A percentile compares a stretch with the other conserved stretches of the same genome.
phyloP scores from a whole-genome alignment of 2,113 vertebrate species.

The Porphyrio hochstetteri region DNA sequence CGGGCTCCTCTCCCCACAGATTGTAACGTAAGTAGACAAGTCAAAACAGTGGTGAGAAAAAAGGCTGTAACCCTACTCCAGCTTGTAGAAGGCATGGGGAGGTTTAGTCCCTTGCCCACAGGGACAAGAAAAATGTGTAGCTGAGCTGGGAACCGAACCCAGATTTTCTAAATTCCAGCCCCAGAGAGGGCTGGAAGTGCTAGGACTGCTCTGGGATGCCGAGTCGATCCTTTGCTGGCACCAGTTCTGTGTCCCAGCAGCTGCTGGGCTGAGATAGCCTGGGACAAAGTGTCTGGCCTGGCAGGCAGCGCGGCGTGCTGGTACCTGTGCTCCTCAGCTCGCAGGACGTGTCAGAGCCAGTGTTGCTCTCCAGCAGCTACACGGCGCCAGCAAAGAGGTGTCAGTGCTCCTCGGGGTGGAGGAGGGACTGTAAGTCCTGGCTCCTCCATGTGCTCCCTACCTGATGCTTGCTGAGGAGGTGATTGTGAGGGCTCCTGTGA shows the following conservation, averaged over 20 bases:
- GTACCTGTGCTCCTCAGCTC: background rate
- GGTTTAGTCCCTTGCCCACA: background rate
- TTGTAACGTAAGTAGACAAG: conserved; percentile 45
- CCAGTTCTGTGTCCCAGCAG: fast-evolving
- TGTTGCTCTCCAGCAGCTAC: background rate
- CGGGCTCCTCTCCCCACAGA: conserved; percentile 33
- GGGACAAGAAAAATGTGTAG: background rate
- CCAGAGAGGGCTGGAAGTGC: background rate
- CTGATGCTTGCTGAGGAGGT: background rate
- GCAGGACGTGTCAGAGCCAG: fast-evolving
- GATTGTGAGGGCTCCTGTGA: fast-evolving
- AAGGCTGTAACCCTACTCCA: conserved; percentile 21
- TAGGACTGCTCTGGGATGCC: background rate
- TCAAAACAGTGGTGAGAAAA: conserved; percentile 28
- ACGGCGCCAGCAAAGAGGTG: fast-evolving
- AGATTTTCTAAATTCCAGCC: background rate
- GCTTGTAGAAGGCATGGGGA: background rate
- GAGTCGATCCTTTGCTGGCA: background rate
- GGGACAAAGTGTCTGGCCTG: fast-evolving
- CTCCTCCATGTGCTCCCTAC: fast-evolving
- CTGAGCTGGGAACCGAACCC: background rate
- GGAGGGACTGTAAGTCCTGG: background rate
- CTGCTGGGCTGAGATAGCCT: background rate
- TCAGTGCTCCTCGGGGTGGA: fast-evolving
- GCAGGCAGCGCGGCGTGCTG: fast-evolving